Percentiles rank a stretch among this genome's conserved stretches.
Evolutionary conservation across 2,113 vertebrate species (phyloP).

Genomic region (Notiomystis cincta): DNA sequence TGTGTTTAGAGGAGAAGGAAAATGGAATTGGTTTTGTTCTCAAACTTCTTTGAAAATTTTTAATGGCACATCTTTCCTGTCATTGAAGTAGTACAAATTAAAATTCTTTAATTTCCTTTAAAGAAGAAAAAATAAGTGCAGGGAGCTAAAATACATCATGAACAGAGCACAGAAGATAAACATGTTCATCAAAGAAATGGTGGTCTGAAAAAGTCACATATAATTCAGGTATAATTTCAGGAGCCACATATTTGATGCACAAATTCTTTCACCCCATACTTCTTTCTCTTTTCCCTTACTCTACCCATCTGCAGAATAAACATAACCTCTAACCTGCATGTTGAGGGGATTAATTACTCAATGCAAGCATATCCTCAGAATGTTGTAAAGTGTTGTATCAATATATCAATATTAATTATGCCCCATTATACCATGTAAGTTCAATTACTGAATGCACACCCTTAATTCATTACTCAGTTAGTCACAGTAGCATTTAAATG

Average conservation of each 20-base stretch:
- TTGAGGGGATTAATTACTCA: not conserved
- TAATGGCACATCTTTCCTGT: not conserved
- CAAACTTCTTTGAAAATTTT: not conserved
- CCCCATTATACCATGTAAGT: not conserved
- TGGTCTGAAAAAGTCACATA: not conserved
- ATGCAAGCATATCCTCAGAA: not conserved
- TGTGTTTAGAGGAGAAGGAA: not conserved
- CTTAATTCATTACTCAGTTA: not conserved
- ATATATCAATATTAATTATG: conserved; percentile 30
- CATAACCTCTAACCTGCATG: not conserved
- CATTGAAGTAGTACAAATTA: not conserved
- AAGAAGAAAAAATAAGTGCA: not conserved
- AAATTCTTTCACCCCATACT: not conserved
- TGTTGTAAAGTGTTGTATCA: not conserved
- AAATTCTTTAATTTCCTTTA: not conserved
- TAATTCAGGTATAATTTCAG: not conserved
- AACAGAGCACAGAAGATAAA: not conserved
- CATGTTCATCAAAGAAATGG: not conserved
- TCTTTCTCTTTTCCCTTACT: not conserved
- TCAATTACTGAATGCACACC: not conserved
- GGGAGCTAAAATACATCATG: not conserved
- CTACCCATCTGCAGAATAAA: not conserved
- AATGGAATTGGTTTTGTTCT: not conserved
- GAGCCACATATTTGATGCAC: not conserved
- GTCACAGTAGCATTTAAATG: not conserved